Evolutionary conservation across 92 coral and sea anemone genomes (phyloP), one percentile per base, ranked within the genome.

Genomic region (Bergia puertoricense): DNA sequence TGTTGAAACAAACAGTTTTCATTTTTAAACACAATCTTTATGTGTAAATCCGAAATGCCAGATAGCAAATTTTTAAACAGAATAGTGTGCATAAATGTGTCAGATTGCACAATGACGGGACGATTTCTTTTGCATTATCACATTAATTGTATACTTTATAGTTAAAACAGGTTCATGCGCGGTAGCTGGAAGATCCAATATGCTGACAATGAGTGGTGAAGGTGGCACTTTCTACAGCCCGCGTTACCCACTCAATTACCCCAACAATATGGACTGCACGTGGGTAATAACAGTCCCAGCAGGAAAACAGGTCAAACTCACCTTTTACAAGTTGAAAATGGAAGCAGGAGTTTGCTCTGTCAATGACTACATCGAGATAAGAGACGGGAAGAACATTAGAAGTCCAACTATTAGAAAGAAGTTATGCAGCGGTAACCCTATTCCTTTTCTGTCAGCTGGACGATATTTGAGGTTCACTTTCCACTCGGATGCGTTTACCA

Each of bases 241-340:
- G 18, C 43, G 77, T 4, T 38, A 74, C 46, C 77, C 77, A 39
- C 42, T 30, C 16, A 13, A 74, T 22, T 74, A 74, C 77, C 46
- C 77, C 77, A 36, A 74, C 77, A 74, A 74, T 45, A 74, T 74
- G 45, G 77, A 74, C 77, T 74, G 77, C 77, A 74, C 77, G 43
- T 74, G 77, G 77, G 43, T 30, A 8, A 6, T 74, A 42, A 74
- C 77, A 74, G 77, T 74, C 2, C 77, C 77, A 37, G 41, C 77
- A 37, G 77, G 77, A 74, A 74, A 14, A 36, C 77, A 74, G 7
- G 46, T 74, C 77, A 74, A 74, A 74, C 45, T 74, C 22, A 74
- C 77, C 46, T 37, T 74, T 39, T 74, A 39, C 46, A 74, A 38
- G n/a, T 39, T 40, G 77, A 40, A 8, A 6, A 37, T 74, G 16